These are phyloP conservation scores for Chelon labrosus DNA, from an alignment of 2,797 vertebrate species.

Conservation along the genomic window DNA sequence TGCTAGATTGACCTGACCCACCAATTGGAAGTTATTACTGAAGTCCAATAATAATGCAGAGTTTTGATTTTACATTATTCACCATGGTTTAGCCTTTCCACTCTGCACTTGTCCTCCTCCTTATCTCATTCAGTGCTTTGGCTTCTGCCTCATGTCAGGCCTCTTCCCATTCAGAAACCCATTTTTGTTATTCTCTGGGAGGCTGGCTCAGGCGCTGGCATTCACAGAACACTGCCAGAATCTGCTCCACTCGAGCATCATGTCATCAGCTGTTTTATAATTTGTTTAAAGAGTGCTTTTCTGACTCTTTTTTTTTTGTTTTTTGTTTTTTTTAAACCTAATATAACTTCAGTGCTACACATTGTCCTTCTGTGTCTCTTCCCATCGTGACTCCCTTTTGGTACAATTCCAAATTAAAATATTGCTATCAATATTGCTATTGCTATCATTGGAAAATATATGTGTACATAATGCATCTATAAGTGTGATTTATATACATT, in stretches of 20 bases:
- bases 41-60: not conserved
- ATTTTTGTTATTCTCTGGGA: not conserved
- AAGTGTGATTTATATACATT: no score
- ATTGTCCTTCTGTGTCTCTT: not conserved
- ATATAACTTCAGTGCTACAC: not conserved
- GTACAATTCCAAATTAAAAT: not conserved
- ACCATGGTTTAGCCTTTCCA: not conserved
- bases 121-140: not conserved
- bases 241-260: not conserved
- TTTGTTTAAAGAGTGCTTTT: not conserved
- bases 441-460: no score
- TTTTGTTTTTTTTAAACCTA: not conserved
- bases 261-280: not conserved
- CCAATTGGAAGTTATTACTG: not conserved
- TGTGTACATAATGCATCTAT: no score
- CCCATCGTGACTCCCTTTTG: not conserved
- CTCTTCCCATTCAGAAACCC: not conserved
- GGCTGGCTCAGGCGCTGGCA: not conserved
- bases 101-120: not conserved
- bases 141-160: not conserved
- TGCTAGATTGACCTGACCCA: not conserved
- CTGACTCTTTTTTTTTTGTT: no score
- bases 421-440: no score
- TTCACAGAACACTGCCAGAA: not conserved
- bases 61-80: constrained; percentile 2